Conservation (phyloP, 2,113 vertebrate genomes). For the Ifrita kowaldi region DNA sequence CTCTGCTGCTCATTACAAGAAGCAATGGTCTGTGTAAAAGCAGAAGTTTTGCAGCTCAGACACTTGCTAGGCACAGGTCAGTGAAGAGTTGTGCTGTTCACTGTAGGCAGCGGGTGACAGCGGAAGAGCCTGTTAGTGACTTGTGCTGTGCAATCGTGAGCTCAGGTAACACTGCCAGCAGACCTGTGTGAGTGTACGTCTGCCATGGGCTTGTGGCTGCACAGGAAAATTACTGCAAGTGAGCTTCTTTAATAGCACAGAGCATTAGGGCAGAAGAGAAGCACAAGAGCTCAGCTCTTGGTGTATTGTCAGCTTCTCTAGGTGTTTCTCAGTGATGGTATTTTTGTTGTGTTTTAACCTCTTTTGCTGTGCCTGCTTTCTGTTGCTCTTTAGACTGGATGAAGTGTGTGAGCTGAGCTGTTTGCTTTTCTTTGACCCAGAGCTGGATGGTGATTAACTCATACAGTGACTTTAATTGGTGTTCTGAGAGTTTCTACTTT, state of each 20-base stretch:
- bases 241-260: slow-evolving; percentile 23
- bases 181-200: neutral
- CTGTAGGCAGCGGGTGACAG: slow-evolving; percentile 65
- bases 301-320: slow-evolving; percentile 15
- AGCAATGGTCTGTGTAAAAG: neutral
- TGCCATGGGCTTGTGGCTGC: slow-evolving; percentile 56
- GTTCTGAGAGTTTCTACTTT: slow-evolving; percentile 23
- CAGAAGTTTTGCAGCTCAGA: neutral
- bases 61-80: neutral
- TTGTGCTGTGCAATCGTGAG: slow-evolving; percentile 62
- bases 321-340: slow-evolving; percentile 8
- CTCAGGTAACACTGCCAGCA: slow-evolving; percentile 74
- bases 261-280: neutral
- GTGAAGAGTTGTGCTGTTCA: slow-evolving; percentile 75
- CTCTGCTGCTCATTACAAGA: neutral
- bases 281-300: neutral
- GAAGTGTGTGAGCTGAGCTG: slow-evolving; percentile 26
- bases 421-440: slow-evolving; percentile 40
- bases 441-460: slow-evolving; percentile 52
- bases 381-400: slow-evolving; percentile 42
- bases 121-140: slow-evolving; percentile 70
- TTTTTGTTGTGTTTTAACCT: slow-evolving; percentile 31
- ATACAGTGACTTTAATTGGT: slow-evolving; percentile 7
- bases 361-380: slow-evolving; percentile 66
- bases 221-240: slow-evolving; percentile 11